Evolutionary conservation across 2,888 invertebrate species (phyloP), one percentile per base, ranked within the genome.

Genomic region (Caenorhabditis becei): DNA sequence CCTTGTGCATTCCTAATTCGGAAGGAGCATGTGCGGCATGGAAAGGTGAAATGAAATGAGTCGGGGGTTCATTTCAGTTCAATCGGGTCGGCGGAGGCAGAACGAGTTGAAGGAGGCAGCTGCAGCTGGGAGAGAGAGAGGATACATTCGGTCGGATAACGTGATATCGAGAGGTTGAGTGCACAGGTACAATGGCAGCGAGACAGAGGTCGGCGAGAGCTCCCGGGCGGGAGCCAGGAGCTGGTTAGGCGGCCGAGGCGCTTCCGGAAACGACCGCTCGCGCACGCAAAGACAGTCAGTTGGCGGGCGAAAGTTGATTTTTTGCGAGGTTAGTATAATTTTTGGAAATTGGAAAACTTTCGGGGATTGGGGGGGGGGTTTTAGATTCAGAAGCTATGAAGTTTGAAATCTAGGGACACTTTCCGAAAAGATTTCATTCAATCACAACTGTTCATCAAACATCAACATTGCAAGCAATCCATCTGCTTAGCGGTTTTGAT

Each of bases 151-250:
- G 49, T n/a, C 58, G 54, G 75, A 67, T 77, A 69, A 74, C 74
- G 74, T 74, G 74, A 74, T 74, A 74, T 74, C 59, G 65, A 74
- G 74, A 74, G 65, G 74, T 32, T 59, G 74, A 63, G 65, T 59
- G 65, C 74, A 74, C 51, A 65, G 65, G 58, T 72, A 62, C 71
- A 62, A 56, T 63, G 54, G 54, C 62, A 62, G 62, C 28, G 75
- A 75, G 61, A 66, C 75, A 75, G 75, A 75, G 75, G 75, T 75
- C 74, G 74, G 26, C 26, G 49, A 56, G 35, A 61, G 58, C 72
- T 63, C 72, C 72, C 72, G 58, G 32, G 62, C 63, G 63, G 75
- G 63, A 20, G 24, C 5, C n/a, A 26, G 35, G 23, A 18, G 66
- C 66, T 66, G 66, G 59, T 54, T 75, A 56, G 63, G 47, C 26